These are phyloP conservation scores for Amphilophus citrinellus DNA, from an alignment of 2,113 vertebrate genomes.

Conservation along the genomic window DNA sequence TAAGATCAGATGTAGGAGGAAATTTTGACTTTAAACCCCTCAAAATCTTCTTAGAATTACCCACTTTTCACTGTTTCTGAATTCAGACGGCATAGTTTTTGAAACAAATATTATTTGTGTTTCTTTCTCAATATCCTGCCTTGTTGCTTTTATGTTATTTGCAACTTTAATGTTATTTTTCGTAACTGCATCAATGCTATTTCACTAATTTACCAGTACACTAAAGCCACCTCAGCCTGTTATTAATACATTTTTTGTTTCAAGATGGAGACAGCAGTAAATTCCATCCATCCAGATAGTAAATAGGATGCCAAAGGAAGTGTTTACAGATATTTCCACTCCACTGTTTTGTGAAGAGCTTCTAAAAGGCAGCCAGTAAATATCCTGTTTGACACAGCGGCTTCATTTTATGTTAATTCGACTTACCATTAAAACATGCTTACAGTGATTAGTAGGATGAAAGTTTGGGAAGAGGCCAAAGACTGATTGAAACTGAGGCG, in stretches of 20 bases:
- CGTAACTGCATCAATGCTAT: neutral
- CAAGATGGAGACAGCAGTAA: neutral
- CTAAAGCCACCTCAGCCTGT: neutral
- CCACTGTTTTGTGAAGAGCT: neutral
- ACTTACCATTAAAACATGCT: constrained; percentile 13
- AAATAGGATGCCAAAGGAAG: neutral
- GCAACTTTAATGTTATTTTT: neutral
- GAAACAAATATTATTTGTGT: neutral
- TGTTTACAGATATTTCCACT: constrained; percentile 13
- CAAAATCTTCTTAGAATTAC: neutral
- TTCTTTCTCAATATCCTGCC: neutral
- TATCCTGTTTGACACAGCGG: constrained; percentile 39
- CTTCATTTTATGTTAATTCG: constrained; percentile 18
- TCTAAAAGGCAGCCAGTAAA: constrained; percentile 13
- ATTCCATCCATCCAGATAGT: neutral
- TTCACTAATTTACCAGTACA: neutral
- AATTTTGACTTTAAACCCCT: neutral
- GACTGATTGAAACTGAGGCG: neutral
- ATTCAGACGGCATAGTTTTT: neutral
- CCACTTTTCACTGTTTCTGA: neutral
- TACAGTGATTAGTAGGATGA: constrained; percentile 25
- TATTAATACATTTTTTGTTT: neutral
- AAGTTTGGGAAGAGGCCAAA: constrained; percentile 36
- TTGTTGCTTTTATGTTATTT: neutral
- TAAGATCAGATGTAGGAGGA: neutral